Evolutionary conservation across 2,888 invertebrate genomes (phyloP), one percentile per base, ranked within the genome.

Genomic region (Leptopterna dolabrata): DNA sequence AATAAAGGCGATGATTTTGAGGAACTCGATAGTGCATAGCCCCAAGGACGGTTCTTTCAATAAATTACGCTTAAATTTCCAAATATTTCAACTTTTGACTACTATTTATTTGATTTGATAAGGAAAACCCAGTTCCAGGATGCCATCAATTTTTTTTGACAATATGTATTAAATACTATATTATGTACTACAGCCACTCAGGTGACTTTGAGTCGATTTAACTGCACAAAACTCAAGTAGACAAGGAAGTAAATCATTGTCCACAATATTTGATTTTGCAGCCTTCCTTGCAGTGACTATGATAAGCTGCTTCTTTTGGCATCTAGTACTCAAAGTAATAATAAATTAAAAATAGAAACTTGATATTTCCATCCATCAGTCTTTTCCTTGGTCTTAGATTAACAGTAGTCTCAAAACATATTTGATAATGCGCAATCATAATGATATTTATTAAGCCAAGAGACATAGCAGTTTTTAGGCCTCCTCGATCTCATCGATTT

Each of bases 341-440:
- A 83, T 85, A 85, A 85, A 85, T 85, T 85, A 85, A 85, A 83
- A 85, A 85, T 85, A 85, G 85, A 85, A 85, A 85, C 85, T 73
- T 76, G 85, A 85, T 85, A 85, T 85, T 85, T 85, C 85, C 85
- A 73, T 85, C 85, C 85, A 85, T 86, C 86, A 86, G 86, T 86
- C 86, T 86, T 86, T 76, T 86, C 86, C 86, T 86, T 86, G 86
- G 86, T 86, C 86, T 78, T 78, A 86, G 63, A 76, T 86, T 78
- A 47, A 85, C 55, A 51, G 47, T 83, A 83, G 29, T 85, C 85
- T 45, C 63, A 43, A 83, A 41, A 41, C 55, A 63, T 27, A 63
- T 83, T 83, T 83, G 63, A 83, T 70, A 83, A 83, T 70, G 83
- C 83, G 36, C 83, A 70, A 83, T 83, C 24, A 24, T 27, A 36